Evolutionary conservation across 2,888 invertebrate genomes (phyloP), one percentile per base, ranked within the genome.

Genomic region (Ellobium chinense): DNA sequence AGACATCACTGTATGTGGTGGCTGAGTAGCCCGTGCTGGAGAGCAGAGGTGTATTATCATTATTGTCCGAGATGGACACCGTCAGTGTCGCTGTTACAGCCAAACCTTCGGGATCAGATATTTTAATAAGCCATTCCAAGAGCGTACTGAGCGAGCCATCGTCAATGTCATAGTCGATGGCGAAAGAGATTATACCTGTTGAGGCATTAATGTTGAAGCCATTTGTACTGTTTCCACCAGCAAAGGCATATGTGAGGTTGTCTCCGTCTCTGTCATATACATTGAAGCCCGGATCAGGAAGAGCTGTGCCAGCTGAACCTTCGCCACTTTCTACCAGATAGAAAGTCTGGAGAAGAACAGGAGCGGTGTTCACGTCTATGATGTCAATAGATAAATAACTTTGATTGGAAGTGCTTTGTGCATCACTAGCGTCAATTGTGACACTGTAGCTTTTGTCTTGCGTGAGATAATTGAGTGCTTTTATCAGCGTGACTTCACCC

Each of bases 51-150:
- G 24, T 21, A 62, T 78, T 78, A 46, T 78, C 78, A 46, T 78
- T 70, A 34, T 24, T 9, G 70, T 78, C 78, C 24, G 60, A 62
- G 29, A 78, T 78, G 29, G 78, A 78, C 21, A 78, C 31, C 14
- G 78, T 78, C 60, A 70, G 27, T 3, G 78, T 70, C 24, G 78
- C 78, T 0, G 70, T 78, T 31, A 70, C 78, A 0, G 78, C 31
- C 14, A 78, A 46, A 2, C 70, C 70, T 2, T 37, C 63, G 1
- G 62, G 69, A 62, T 78, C 78, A 4, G 69, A 18, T 1, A 78
- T 46, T 54, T 31, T 12, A 2, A 68, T 24, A 14, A 37, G 34
- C 39, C 31, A 75, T 37, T 24, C 24, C 12, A 14, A 36, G 31
- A 3, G 12, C 18, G 60, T 34, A n/a, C 31, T 12, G 18, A 1